Percentiles rank a stretch among this genome's conserved stretches.
Evolutionary conservation across 2,888 invertebrate genomes (phyloP).

Genomic region (Diogma glabrata): DNA sequence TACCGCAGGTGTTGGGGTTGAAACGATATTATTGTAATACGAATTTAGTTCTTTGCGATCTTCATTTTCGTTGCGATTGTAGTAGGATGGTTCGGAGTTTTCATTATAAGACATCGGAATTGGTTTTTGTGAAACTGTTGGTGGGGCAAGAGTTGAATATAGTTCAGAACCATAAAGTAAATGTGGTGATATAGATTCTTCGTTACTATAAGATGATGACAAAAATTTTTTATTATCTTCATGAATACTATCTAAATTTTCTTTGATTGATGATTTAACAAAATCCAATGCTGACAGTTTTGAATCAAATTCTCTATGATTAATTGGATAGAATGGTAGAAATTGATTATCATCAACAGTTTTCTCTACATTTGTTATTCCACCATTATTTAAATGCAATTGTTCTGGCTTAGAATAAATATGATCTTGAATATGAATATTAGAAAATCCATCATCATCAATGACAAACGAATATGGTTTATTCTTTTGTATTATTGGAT

Average conservation of each 20-base stretch:
- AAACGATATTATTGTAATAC: too few species aligned
- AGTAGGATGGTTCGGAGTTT: background rate
- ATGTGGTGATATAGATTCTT: background rate
- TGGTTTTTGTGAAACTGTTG: background rate
- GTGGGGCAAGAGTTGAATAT: background rate
- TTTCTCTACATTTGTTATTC: too few species aligned
- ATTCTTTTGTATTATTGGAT: background rate
- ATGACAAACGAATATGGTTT: background rate
- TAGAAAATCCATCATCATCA: background rate
- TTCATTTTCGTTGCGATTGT: background rate
- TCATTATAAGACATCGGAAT: background rate
- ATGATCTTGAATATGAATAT: slow-evolving; percentile 5
- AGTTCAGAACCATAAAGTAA: background rate
- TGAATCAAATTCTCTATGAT: background rate
- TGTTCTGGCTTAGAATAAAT: background rate
- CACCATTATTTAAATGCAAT: background rate
- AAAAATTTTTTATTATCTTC: slow-evolving; percentile 1
- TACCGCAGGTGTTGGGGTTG: background rate
- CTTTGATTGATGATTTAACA: slow-evolving; percentile 7
- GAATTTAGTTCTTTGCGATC: background rate
- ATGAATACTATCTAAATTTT: background rate
- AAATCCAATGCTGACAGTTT: background rate
- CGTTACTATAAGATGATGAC: background rate
- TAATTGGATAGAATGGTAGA: background rate
- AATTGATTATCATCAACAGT: too few species aligned